phyloP scores from a whole-genome alignment of 2,888 invertebrate genomes.

The Ormia ochracea region DNA sequence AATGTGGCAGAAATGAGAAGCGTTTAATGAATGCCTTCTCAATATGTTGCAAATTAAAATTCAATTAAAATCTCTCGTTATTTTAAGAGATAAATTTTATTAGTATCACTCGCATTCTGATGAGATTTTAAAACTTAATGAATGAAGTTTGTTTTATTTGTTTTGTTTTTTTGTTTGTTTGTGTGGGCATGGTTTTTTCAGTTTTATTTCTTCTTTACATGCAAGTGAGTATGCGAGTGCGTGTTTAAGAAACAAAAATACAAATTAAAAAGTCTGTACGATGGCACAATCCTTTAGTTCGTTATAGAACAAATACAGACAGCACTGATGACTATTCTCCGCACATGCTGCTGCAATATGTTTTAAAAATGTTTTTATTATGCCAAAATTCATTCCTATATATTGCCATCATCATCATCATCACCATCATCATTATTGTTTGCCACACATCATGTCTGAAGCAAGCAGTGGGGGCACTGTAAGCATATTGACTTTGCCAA shows the following conservation, averaged over 20 bases:
- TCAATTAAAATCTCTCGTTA: constrained; percentile 35
- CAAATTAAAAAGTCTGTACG: constrained; percentile 11
- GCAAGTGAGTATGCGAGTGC: neutral
- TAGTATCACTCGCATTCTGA: constrained; percentile 28
- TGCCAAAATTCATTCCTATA: constrained; percentile 5
- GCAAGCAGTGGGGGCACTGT: neutral
- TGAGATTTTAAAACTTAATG: constrained; percentile 45
- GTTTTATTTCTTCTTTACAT: neutral
- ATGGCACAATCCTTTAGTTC: neutral
- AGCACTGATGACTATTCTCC: neutral
- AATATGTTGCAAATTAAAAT: constrained; percentile 38
- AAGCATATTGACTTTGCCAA: constrained; percentile 30
- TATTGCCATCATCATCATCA: neutral
- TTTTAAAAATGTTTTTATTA: constrained; percentile 25
- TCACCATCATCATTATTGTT: constrained; percentile 9
- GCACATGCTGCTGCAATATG: constrained; percentile 27
- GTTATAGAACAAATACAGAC: constrained; percentile 7
- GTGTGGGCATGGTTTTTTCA: too few relatives aligned
- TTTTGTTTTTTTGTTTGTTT: too few relatives aligned
- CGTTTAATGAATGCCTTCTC: neutral
- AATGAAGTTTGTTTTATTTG: constrained; percentile 26
- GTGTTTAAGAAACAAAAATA: constrained; percentile 4
- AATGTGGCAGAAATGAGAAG: neutral
- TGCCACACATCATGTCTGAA: constrained; percentile 11
- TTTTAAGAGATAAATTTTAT: constrained; percentile 35